Base-by-base conservation (phyloP, 2,888 invertebrate genomes). In the Hipparchia semele region DNA sequence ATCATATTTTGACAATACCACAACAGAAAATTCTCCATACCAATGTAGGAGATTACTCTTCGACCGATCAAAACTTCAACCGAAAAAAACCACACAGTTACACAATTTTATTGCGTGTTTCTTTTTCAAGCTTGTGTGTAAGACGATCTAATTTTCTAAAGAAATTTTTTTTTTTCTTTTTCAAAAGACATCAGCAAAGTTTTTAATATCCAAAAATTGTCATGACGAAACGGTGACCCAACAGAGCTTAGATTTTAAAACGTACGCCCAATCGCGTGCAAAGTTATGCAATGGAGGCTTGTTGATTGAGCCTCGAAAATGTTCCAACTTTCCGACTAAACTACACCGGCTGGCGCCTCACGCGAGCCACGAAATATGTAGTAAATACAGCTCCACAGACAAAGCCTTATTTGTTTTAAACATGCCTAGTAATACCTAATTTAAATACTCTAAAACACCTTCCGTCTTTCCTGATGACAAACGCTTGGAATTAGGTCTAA, bases 261-360 rank as follows among this genome's bases (percentile, higher is more conserved):
- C 45, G 33, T n/a, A 60, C 33, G 59, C 46, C 12, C 51, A 60
- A 59, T 60, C 49, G 68, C 68, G 68, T 68, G 68, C 51, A 12
- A 49, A 23, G 49, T 13, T 45, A 45, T 58, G 33, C 67, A 67
- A 45, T 46, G 67, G 67, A 13, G 13, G 67, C 67, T 56, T 51
- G 68, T 68, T 68, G 59, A 68, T 70, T 69, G 49, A n/a, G 23
- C 51, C 61, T 58, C 70, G 61, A 67, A 72, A 74, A 62, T 49
- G 58, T 64, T 64, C 56, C n/a, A 56, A 67, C 13, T 67, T 65
- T 45, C 71, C 71, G n/a, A 54, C 65, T 23, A 53, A 66, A 70
- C 66, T 61, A 64, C 8, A 59, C 56, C 23, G 70, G 10, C 60
- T 53, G 75, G 74, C 70, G 72, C 68, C 70, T 53, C 74, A 76